Percentiles rank a stretch among this genome's conserved stretches.
phyloP scores from a whole-genome alignment of 2,888 invertebrate species.

The Branchellion lobata region DNA sequence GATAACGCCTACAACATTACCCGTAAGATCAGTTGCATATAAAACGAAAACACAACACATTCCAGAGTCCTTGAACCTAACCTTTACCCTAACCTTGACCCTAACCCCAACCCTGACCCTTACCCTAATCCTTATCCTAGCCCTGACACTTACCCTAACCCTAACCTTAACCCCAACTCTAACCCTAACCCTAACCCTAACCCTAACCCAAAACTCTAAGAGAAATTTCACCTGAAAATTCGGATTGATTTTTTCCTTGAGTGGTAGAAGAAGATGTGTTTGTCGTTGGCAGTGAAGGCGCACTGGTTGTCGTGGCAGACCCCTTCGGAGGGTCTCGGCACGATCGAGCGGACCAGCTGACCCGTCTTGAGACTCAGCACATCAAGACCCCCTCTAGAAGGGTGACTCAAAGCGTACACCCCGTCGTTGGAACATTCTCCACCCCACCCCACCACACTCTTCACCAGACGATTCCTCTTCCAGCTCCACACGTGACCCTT shows the following conservation, averaged over 20 bases:
- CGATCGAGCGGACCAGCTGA: conserved; percentile 81
- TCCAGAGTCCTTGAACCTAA: too few species aligned
- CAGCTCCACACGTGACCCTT: conserved; percentile 84
- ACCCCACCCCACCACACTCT: conserved; percentile 83
- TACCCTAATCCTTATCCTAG: too few species aligned
- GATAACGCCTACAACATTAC: too few species aligned
- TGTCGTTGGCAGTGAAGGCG: conserved; percentile 87
- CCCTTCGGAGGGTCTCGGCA: conserved; percentile 85
- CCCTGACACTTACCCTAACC: too few species aligned
- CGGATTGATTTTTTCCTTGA: conserved; percentile 89
- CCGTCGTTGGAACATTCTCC: conserved; percentile 68
- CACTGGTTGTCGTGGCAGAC: conserved; percentile 83
- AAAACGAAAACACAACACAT: too few species aligned
- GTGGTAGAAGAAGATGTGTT: conserved; percentile 94
- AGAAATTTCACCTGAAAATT: conserved; percentile 67
- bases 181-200: too few species aligned
- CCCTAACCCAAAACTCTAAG: too few species aligned
- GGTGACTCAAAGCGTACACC: conserved; percentile 87
- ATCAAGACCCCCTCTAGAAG: conserved; percentile 85
- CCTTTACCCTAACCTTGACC: too few species aligned
- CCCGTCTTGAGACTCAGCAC: conserved; percentile 80
- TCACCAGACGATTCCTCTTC: conserved; percentile 76
- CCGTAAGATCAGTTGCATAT: too few species aligned
- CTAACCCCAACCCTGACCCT: too few species aligned
- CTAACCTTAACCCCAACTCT: too few species aligned